Evolutionary conservation across 1,140 invertebrate genomes (phyloP).

Genomic region (Brachionus manjavacas): DNA sequence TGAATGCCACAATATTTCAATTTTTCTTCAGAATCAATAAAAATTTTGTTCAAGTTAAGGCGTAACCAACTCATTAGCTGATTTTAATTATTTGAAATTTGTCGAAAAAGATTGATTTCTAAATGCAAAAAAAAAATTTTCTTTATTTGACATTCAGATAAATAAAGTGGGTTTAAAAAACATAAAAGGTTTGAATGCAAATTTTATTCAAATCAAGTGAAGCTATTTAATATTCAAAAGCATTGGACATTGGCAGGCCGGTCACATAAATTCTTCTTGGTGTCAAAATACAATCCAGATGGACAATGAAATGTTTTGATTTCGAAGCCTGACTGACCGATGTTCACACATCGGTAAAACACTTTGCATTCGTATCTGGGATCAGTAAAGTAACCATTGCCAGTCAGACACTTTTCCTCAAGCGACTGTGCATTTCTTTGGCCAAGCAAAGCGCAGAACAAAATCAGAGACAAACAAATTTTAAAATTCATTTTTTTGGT

Average conservation of each 20-base stretch:
- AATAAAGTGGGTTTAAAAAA: neutral
- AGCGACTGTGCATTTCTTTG: neutral
- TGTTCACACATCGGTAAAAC: conserved; percentile 7
- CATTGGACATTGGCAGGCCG: neutral
- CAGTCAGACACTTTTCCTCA: neutral
- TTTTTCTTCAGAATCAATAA: neutral
- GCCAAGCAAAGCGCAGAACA: neutral
- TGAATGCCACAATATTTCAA: neutral
- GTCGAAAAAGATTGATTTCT: neutral
- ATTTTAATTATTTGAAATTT: neutral
- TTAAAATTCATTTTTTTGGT: neutral
- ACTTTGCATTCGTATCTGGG: neutral
- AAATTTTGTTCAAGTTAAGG: too few relatives aligned
- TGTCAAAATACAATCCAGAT: neutral
- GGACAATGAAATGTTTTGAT: conserved; percentile 1
- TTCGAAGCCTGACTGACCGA: neutral
- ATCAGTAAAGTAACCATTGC: neutral
- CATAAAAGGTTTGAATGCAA: neutral
- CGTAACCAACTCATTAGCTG: too few relatives aligned
- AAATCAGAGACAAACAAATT: neutral
- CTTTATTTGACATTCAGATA: neutral
- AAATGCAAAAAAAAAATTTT: neutral
- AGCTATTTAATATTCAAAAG: neutral
- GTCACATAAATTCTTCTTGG: neutral
- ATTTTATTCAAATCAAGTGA: neutral